Percentiles rank a stretch among this genome's conserved stretches.
Evolutionary conservation across 2,797 vertebrate species (phyloP).

Genomic region (Poecilia picta): DNA sequence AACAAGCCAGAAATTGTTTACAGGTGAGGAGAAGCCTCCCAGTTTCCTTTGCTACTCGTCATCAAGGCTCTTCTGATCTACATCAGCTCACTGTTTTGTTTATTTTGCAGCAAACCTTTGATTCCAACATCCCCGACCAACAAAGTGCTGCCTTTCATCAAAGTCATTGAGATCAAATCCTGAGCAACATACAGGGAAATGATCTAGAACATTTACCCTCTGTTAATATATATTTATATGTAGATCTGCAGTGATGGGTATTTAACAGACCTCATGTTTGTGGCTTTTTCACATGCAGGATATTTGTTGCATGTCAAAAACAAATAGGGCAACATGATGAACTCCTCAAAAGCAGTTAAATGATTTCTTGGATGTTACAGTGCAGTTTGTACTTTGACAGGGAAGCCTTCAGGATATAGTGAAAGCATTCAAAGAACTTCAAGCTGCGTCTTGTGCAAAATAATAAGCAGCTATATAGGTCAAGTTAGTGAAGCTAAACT

Average conservation of each 20-base stretch:
- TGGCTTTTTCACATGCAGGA: conserved; percentile 16
- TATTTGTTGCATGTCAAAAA: conserved; percentile 16
- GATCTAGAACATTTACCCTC: conserved; percentile 23
- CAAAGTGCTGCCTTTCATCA: conserved; percentile 89
- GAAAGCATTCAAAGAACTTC: background rate
- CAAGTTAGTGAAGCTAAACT: conserved; percentile 4
- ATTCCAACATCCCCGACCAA: conserved; percentile 69
- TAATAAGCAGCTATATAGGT: conserved; percentile 18
- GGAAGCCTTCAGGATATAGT: conserved; percentile 10
- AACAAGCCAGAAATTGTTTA: conserved; percentile 79
- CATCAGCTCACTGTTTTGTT: background rate
- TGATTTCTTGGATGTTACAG: conserved; percentile 12
- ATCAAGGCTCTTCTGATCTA: background rate
- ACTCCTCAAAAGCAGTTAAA: conserved; percentile 24
- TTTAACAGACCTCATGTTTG: conserved; percentile 24
- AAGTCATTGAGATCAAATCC: conserved; percentile 89
- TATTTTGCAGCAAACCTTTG: conserved; percentile 78
- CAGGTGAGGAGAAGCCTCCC: conserved; percentile 76
- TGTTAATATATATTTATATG: conserved; percentile 11
- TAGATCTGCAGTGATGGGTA: conserved; percentile 23
- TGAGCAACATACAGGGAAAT: conserved; percentile 27
- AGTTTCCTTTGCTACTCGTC: background rate
- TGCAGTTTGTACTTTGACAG: background rate
- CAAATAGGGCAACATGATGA: conserved; percentile 7
- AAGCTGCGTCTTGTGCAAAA: conserved; percentile 7